Conservation (phyloP, 2,113 vertebrate genomes). For the Xiphias gladius region DNA sequence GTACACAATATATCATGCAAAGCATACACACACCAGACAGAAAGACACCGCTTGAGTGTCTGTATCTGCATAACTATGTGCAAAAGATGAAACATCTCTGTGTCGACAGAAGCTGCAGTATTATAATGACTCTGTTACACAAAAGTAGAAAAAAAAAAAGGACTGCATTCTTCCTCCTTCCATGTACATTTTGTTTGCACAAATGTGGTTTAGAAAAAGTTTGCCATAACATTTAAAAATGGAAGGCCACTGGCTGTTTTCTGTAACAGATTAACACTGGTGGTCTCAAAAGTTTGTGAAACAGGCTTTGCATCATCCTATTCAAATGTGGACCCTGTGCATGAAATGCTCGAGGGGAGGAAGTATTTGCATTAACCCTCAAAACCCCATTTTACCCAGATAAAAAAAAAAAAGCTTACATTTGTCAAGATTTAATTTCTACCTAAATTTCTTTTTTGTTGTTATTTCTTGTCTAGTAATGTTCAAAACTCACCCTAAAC, state of each 20-base stretch:
- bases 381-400: constrained; percentile 12
- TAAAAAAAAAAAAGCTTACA: background rate
- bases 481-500: background rate
- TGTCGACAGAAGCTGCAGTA: background rate
- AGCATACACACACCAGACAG: constrained; percentile 1
- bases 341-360: background rate
- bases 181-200: background rate
- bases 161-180: background rate
- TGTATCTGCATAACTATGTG: constrained; percentile 26
- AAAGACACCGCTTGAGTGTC: constrained; percentile 4
- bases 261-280: constrained; percentile 1
- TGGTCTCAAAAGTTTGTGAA: constrained; percentile 4
- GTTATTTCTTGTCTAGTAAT: background rate
- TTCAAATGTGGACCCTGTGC: constrained; percentile 1
- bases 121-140: background rate
- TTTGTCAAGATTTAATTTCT: background rate
- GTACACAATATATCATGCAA: constrained; percentile 45
- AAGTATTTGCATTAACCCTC: constrained; percentile 17
- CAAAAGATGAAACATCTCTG: background rate
- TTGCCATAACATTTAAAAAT: constrained; percentile 7
- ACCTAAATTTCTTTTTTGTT: background rate
- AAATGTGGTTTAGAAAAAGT: constrained; percentile 9
- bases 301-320: background rate
- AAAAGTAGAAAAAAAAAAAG: background rate
- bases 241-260: background rate